Percentiles rank a stretch among this genome's conserved stretches.
These are phyloP conservation scores for Ormyrus rosae DNA, from an alignment of 2,888 invertebrate genomes.

Conservation along the genomic window DNA sequence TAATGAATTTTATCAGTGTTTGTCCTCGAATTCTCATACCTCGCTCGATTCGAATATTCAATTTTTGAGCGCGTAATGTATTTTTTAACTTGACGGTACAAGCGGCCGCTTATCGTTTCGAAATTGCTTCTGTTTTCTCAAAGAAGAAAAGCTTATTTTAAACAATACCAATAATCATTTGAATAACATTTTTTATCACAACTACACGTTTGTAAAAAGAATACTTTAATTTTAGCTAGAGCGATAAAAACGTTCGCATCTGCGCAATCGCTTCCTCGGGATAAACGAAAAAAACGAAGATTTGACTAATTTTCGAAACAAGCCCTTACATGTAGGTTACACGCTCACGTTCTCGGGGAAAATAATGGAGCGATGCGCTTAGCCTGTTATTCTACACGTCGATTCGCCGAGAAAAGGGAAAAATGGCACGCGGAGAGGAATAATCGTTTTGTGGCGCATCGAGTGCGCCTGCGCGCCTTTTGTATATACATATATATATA, in stretches of 20 bases:
- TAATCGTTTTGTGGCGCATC: slow-evolving; percentile 32
- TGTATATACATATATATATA: neutral
- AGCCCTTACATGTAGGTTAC: neutral
- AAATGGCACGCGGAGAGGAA: slow-evolving; percentile 5
- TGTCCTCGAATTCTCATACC: neutral
- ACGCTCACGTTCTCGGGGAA: slow-evolving; percentile 8
- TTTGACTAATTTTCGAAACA: slow-evolving; percentile 2
- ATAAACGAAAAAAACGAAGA: slow-evolving; percentile 1
- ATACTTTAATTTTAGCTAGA: neutral
- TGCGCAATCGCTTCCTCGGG: neutral
- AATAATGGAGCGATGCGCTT: slow-evolving; percentile 36
- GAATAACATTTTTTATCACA: too few species aligned
- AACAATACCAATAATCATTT: too few species aligned
- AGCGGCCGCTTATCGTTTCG: too few species aligned
- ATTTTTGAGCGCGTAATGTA: too few species aligned
- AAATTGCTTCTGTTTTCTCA: too few species aligned
- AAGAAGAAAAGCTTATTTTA: too few species aligned
- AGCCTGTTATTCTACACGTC: slow-evolving; percentile 48
- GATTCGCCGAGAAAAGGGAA: slow-evolving; percentile 35
- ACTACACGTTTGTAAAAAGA: too few species aligned
- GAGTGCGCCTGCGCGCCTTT: neutral
- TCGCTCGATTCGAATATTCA: too few species aligned
- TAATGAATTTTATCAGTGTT: neutral
- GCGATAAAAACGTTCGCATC: neutral
- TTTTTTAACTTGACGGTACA: too few species aligned